Percentiles rank a stretch among this genome's conserved stretches.
phyloP scores from a whole-genome alignment of 2,888 invertebrate species.

The Deroplatys truncata region DNA sequence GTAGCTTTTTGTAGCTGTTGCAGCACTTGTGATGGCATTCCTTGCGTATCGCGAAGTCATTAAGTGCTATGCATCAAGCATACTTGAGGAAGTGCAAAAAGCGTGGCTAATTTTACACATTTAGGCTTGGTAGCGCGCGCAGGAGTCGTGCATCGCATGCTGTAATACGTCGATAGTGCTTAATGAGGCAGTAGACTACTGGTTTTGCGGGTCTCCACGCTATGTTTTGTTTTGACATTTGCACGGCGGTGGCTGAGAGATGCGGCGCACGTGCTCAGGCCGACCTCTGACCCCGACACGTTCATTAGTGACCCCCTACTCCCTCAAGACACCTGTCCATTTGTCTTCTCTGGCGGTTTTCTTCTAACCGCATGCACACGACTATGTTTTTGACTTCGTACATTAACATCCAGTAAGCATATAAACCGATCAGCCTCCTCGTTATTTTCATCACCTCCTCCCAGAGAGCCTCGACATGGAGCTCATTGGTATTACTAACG shows the following conservation, averaged over 20 bases:
- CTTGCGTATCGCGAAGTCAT: too few species aligned
- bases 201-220: background rate
- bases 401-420: background rate
- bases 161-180: background rate
- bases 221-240: background rate
- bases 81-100: background rate
- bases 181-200: background rate
- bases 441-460: background rate
- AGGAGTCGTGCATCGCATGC: background rate
- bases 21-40: too few species aligned
- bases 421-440: background rate
- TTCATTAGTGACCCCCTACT: background rate
- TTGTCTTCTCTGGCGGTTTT: background rate
- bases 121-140: background rate
- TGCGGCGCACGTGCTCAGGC: background rate
- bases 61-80: too few species aligned
- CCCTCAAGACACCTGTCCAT: background rate
- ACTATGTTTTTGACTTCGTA: background rate
- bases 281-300: background rate
- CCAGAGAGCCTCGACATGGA: background rate
- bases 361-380: background rate
- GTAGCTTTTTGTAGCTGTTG: too few species aligned
- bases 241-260: background rate
- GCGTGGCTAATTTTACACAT: background rate
- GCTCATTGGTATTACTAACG: background rate